Evolutionary conservation across 2,797 vertebrate species (phyloP), one percentile per base, ranked within the genome.

Genomic region (Gorsachius magnificus): DNA sequence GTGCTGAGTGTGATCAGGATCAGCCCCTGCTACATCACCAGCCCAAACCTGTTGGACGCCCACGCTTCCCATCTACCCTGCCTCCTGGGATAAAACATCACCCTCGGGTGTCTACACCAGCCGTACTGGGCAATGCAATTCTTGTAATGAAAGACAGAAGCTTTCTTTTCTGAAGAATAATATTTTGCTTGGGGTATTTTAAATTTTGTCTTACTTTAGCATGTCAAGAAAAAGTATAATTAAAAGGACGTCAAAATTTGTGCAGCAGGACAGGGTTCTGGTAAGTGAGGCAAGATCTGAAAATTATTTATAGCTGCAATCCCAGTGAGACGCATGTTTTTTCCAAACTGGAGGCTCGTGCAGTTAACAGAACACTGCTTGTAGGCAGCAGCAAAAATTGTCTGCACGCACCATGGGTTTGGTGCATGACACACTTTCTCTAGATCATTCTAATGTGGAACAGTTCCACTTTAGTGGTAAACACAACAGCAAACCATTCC

Each of bases 231-330:
- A 60, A 81, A 88, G 21, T 6, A 9, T 10, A 84, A 94, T 63
- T 87, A 84, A 63, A 90, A 72, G n/a, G 18, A 61, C 35, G 48
- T 33, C 43, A 33, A 31, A 36, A n/a, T 45, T 17, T 21, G 38
- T 25, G 64, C 63, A 76, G 83, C 85, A 70, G 14, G 46, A 83
- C 61, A 68, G 82, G 41, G 86, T 81, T 90, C 83, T 88, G 83
- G 91, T 72, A 88, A 80, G 88, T 38, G 2, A 72, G 70, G 88
- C 66, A 48, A 83, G 65, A 92, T 74, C 60, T 83, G 53, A 50
- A 71, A 76, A 35, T 78, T 94, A 89, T 81, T 81, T 89, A 71
- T 77, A 81, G 41, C 57, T 71, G 86, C 87, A 95, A 80, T 79
- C 18, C 89, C 79, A 81, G 66, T 16, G 74, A 83, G 65, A 83